Evolutionary conservation across 2,113 vertebrate species (phyloP).

Genomic region (Alectura lathami): DNA sequence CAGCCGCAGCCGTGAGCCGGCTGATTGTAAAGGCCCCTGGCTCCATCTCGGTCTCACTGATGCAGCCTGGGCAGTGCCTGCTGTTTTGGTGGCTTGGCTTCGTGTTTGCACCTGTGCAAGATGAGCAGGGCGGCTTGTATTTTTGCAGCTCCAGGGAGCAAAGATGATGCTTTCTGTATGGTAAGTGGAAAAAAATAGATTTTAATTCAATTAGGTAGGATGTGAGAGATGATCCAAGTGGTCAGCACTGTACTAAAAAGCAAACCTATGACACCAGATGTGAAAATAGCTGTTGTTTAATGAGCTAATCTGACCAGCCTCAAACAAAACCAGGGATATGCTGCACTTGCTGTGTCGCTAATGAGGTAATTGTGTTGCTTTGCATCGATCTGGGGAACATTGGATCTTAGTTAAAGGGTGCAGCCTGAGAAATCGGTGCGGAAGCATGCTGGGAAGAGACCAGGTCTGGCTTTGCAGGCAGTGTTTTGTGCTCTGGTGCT

Average conservation of each 20-base stretch:
- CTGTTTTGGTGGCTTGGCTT: neutral
- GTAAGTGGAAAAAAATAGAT: neutral
- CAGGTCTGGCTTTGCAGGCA: neutral
- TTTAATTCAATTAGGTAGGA: neutral
- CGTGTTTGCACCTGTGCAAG: neutral
- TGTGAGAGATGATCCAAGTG: conserved; percentile 66
- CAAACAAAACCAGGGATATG: conserved; percentile 77
- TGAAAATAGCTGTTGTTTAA: conserved; percentile 81
- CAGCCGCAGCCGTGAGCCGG: neutral
- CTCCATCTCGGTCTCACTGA: neutral
- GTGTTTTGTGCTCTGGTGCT: neutral
- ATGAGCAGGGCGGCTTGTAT: neutral
- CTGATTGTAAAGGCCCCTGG: neutral
- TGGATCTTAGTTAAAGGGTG: neutral
- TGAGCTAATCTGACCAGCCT: conserved; percentile 80
- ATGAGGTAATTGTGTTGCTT: neutral
- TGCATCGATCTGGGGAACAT: neutral
- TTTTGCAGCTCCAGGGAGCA: neutral
- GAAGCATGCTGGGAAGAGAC: neutral
- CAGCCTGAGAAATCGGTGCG: neutral
- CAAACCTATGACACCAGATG: conserved; percentile 83
- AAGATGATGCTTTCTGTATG: neutral
- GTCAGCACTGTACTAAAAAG: conserved; percentile 83
- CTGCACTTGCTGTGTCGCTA: neutral
- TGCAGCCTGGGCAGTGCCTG: neutral